Evolutionary conservation across 2,113 vertebrate genomes (phyloP), one percentile per base, ranked within the genome.

Genomic region (Pogona vitticeps): DNA sequence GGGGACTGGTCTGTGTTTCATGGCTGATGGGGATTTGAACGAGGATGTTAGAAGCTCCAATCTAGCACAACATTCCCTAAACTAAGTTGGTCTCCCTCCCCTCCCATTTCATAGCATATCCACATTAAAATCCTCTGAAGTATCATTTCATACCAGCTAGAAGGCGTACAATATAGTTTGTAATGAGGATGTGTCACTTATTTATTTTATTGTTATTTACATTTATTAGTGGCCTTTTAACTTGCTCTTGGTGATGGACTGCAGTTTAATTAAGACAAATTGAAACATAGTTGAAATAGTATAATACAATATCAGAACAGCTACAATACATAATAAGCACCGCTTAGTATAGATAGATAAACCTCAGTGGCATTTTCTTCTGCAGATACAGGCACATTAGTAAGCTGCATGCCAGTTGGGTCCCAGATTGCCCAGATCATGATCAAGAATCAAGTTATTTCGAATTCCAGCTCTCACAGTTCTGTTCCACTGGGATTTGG

Each of bases 71-170:
- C 46, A 52, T 52, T 52, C 46, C 46, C 46, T 52, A 52, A 52
- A 52, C 5, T 10, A 52, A 5, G 10, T 78, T 17, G 6, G 17
- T 46, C 76, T 56, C 10, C 68, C 31, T 1, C 89, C 7, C 65
- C 82, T 75, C 15, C 92, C n/a, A 42, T 10, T 71, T 71, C n/a
- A 33, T 31, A n/a, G n/a, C n/a, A n/a, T n/a, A n/a, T n/a, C n/a
- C n/a, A n/a, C n/a, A n/a, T n/a, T n/a, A n/a, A n/a, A n/a, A n/a
- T n/a, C n/a, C n/a, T n/a, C n/a, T 46, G 23, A 46, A 28, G 40
- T 26, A 28, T 31, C 15, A 15, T 18, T 56, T 76, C 28, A 9
- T 76, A 76, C n/a, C 52, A 73, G 36, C 17, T 36, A 73, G 17
- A 18, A 38, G 36, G 36, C n/a, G n/a, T n/a, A n/a, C n/a, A n/a